These are phyloP conservation scores for Horisme vitalbata DNA, from an alignment of 2,888 invertebrate genomes.

Conservation along the genomic window DNA sequence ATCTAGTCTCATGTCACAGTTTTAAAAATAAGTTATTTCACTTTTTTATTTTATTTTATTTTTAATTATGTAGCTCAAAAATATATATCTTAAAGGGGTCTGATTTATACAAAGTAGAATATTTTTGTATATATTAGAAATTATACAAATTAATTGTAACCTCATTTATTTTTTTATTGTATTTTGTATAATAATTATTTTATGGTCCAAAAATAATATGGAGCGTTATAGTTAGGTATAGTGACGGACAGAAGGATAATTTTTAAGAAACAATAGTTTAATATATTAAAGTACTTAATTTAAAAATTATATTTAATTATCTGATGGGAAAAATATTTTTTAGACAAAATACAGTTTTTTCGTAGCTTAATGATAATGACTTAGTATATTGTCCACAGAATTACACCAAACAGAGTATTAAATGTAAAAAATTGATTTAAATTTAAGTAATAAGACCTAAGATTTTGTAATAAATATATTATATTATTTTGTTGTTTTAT, in stretches of 20 bases:
- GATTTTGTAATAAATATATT: slow-evolving; percentile 25
- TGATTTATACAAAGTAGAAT: slow-evolving; percentile 12
- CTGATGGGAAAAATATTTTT: too few species aligned
- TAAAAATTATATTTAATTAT: background rate
- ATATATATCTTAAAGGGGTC: slow-evolving; percentile 37
- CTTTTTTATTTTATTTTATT: slow-evolving; percentile 36
- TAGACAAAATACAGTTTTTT: too few species aligned
- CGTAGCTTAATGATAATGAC: background rate
- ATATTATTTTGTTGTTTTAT: slow-evolving; percentile 7
- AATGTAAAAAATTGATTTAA: slow-evolving; percentile 14
- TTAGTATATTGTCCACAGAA: slow-evolving; percentile 15
- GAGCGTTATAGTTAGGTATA: background rate
- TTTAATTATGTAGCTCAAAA: slow-evolving; percentile 29
- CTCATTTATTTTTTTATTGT: slow-evolving; percentile 16
- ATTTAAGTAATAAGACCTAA: slow-evolving; percentile 22
- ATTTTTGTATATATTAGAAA: slow-evolving; percentile 21
- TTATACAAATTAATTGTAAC: slow-evolving; percentile 18
- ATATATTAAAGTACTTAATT: background rate
- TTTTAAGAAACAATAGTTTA: background rate
- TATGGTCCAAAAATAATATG: background rate
- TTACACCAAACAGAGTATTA: slow-evolving; percentile 28
- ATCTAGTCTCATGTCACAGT: slow-evolving; percentile 82
- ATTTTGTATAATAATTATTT: slow-evolving; percentile 21
- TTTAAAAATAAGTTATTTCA: slow-evolving; percentile 75
- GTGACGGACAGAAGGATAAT: slow-evolving; percentile 1